Evolutionary conservation across 2,797 vertebrate genomes (phyloP), one percentile per base, ranked within the genome.

Genomic region (Aplochiton taeniatus): DNA sequence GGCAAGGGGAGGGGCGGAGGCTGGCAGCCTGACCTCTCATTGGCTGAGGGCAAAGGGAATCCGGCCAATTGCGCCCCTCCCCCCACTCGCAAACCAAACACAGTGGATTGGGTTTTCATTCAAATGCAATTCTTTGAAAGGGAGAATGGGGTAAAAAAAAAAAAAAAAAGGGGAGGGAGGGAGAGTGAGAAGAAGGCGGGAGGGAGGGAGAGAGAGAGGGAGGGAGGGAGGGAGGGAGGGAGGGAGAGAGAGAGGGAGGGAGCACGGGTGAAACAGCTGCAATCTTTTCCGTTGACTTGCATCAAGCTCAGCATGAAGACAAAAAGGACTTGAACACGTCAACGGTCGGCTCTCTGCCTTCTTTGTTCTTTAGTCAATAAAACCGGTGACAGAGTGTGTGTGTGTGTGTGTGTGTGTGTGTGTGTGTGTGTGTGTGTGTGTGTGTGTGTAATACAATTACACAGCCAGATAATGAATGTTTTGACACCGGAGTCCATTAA

Each of bases 101-200:
- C 79, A 57, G 83, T 16, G 80, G 81, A 85, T 87, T 77, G 81
- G 80, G 83, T 89, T 92, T 91, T 92, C 88, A 92, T 93, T 93
- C 90, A 93, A 92, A 93, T 91, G 77, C 82, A 88, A 88, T 89
- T 85, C 82, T 91, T 88, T 90, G 88, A 91, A 92, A 90, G 80
- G 81, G 81, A 78, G 79, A 70, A 71, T 61, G 56, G 53, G 42
- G 63, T 46, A 45, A 13, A 19, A 46, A n/a, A 46, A 13, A 51
- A 9, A 63, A 11, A 18, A 8, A 46, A 43, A 63, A 12, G n/a
- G n/a, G 18, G n/a, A 54, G 16, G 18, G n/a, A 68, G 75, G 69
- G 72, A 69, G 61, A 74, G 64, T 73, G 53, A 61, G 44, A 52
- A 59, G 18, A 65, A 58, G 68, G 53, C 61, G 41, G 58, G 31